Evolutionary conservation across 2,113 vertebrate species (phyloP), one percentile per base, ranked within the genome.

Genomic region (Pandion haliaetus): DNA sequence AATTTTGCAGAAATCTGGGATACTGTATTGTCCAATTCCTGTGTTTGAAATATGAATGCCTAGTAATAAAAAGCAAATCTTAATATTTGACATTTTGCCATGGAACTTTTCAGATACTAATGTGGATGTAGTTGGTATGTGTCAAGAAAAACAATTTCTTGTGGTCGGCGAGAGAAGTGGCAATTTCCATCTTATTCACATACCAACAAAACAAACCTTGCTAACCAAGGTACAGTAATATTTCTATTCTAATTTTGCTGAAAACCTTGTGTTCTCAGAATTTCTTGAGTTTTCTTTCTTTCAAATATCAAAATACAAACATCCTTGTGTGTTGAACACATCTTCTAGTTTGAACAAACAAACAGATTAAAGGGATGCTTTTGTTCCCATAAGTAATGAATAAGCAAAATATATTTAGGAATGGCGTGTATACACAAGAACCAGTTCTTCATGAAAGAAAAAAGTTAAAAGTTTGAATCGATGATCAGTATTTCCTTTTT

Each of bases 131-230:
- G 98, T 99, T 86, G 99, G 98, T 5, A 96, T 99, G 26, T 99
- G 99, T 95, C 98, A 99, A 82, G 98, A 99, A 44, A 99, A 99
- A 47, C 97, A 98, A 14, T 99, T 99, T 97, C 97, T 99, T 95
- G 96, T 99, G 55, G 99, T 99, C 8, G 99, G 99, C 34, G 99
- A 99, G 97, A 99, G 98, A 98, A 99, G 98, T 82, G 99, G 99
- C 92, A 99, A 98, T 72, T 93, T 99, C 38, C 99, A 99, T 93
- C 98, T 99, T 47, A 98, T 99, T 87, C 99, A 99, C 63, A 98
- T 99, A 18, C 98, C 99, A 23, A 98, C 98, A 17, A 99, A 99
- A 82, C 99, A 98, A 95, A 99, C 98, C 10, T 96, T 99, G 79
- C 93, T 99, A 70, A 99, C 99, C 8, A 99, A 98, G 90, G 99